Evolutionary conservation across 2,113 vertebrate genomes (phyloP), one percentile per base, ranked within the genome.

Genomic region (Zeus faber): DNA sequence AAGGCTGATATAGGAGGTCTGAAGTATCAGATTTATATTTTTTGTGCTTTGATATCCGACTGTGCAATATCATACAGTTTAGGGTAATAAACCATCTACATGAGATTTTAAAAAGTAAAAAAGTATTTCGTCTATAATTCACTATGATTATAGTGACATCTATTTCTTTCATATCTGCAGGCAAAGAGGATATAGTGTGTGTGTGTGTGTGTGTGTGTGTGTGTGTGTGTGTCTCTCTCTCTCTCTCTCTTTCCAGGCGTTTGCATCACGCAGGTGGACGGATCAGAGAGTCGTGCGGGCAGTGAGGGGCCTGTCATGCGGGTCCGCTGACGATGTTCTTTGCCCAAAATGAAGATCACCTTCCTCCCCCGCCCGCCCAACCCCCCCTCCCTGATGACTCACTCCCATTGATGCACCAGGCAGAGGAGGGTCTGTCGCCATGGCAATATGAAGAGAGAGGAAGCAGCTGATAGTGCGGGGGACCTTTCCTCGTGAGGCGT

Each of bases 311-410:
- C 65, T 78, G 74, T 66, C 27, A n/a, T n/a, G 7, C 22, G 2
- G 26, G 14, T 13, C 13, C 51, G 33, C 55, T 74, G 76, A 82
- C 16, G 55, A 62, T 20, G 24, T 44, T 4, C 5, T 27, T 14
- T 2, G 3, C 29, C 35, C 37, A 58, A 67, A 79, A 78, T 76
- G n/a, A 72, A 52, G 25, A 45, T 29, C 2, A 67, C 54, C 53
- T 16, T 49, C 52, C 37, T 60, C 60, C 48, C 65, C 49, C 13
- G 33, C 48, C 72, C 70, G 11, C 65, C 64, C 67, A 67, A 70
- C 22, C 10, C 3, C 20, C 39, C 41, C 27, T n/a, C n/a, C 33
- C 37, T 18, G 48, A 40, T 87, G 85, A 89, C 70, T 86, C 85
- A 85, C 58, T 63, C 61, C 58, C 41, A 18, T 65, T 61, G 29